A percentile compares a stretch with the other conserved stretches of the same genome.
Conservation (phyloP, 2,113 vertebrate genomes). For the Otolemur garnettii region DNA sequence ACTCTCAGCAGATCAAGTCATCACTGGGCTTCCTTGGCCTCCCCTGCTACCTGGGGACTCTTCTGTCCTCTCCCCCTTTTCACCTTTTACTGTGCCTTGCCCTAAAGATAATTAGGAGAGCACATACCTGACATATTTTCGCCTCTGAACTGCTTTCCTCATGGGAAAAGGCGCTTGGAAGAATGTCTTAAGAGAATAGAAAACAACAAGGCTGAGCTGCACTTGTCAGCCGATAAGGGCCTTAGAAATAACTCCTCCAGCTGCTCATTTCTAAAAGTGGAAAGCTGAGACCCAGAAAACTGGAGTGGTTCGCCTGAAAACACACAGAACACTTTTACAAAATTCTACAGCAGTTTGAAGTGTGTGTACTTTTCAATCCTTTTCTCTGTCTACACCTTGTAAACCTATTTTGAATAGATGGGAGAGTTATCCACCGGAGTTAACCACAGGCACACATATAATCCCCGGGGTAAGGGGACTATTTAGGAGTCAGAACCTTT, state of each 20-base stretch:
- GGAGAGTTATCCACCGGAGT: background rate
- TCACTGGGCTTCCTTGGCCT: background rate
- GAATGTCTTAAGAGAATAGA: constrained; percentile 68
- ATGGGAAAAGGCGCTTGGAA: constrained; percentile 52
- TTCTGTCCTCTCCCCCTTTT: background rate
- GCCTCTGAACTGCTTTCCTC: constrained; percentile 23
- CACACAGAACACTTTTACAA: constrained; percentile 38
- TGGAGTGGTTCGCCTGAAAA: constrained; percentile 68
- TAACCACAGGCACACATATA: background rate
- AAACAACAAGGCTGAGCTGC: constrained; percentile 62
- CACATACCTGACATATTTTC: constrained; percentile 58
- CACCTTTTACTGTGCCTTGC: background rate
- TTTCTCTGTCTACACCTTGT: constrained; percentile 57
- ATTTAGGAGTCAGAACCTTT: background rate
- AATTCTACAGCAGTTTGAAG: constrained; percentile 55
- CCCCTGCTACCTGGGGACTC: background rate
- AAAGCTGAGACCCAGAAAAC: constrained; percentile 80
- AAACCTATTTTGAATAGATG: constrained; percentile 49
- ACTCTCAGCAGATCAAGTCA: background rate
- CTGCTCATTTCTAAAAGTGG: constrained; percentile 77
- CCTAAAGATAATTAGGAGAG: background rate
- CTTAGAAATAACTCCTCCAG: constrained; percentile 80
- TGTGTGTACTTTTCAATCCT: background rate
- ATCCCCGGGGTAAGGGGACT: background rate
- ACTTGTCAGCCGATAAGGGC: constrained; percentile 63